Conservation (phyloP, 2,888 invertebrate species). For the Iselma pallidipennis region DNA sequence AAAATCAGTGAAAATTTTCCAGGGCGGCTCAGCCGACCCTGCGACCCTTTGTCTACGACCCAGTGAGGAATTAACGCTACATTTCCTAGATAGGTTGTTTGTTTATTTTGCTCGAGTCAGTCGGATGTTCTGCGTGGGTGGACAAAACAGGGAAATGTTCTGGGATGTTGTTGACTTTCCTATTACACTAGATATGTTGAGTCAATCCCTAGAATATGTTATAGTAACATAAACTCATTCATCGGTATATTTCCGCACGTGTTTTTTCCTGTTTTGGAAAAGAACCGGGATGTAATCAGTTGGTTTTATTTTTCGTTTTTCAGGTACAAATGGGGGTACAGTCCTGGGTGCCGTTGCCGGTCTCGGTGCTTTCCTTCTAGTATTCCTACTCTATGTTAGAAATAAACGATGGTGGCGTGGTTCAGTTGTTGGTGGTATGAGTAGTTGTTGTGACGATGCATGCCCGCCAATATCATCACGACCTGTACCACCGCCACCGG, state of each 20-base stretch:
- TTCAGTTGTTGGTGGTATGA: slow-evolving; percentile 65
- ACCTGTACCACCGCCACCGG: slow-evolving; percentile 51
- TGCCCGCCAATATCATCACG: slow-evolving; percentile 54
- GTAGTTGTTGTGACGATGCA: slow-evolving; percentile 66
- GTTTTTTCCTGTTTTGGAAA: background rate
- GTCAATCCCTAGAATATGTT: no score
- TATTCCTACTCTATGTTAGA: slow-evolving; percentile 85
- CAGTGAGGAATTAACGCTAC: no score
- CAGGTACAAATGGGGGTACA: slow-evolving; percentile 81
- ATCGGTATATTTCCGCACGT: no score
- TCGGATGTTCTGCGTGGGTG: no score
- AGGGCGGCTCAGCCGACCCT: no score
- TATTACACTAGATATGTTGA: no score
- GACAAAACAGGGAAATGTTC: background rate
- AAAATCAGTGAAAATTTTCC: no score
- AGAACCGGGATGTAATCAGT: background rate
- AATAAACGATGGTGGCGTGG: slow-evolving; percentile 75
- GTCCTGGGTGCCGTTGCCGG: slow-evolving; percentile 81
- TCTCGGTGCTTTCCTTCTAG: slow-evolving; percentile 78
- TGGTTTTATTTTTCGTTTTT: slow-evolving; percentile 7
- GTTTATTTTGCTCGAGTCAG: no score
- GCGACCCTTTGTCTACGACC: no score
- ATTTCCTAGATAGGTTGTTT: no score
- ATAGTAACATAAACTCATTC: no score
- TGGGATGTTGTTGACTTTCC: background rate